phyloP scores from a whole-genome alignment of 2,888 invertebrate genomes.

The Nebria brevicollis region DNA sequence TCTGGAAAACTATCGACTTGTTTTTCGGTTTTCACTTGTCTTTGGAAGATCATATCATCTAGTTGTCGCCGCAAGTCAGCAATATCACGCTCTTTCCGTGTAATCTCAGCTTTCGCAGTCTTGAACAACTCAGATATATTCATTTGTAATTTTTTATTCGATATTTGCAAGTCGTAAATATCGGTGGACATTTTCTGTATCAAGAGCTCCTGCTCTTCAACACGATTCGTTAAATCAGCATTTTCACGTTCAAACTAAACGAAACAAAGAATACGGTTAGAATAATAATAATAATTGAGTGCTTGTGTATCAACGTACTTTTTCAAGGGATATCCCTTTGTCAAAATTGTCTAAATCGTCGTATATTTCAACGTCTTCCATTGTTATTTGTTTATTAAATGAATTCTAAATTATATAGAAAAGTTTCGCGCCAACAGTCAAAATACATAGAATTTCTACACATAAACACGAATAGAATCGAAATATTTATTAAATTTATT shows the following conservation, averaged over 20 bases:
- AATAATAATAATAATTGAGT: conserved; percentile 22
- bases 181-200: conserved; percentile 53
- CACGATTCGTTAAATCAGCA: conserved; percentile 51
- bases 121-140: conserved; percentile 64
- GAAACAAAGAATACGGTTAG: conserved; percentile 49
- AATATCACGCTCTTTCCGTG: conserved; percentile 64
- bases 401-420: background rate
- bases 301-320: conserved; percentile 51
- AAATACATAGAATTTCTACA: background rate
- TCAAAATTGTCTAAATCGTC: conserved; percentile 59
- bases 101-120: conserved; percentile 64
- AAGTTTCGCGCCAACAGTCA: conserved; percentile 4
- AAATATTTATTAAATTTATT: background rate
- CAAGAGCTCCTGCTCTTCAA: conserved; percentile 55
- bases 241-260: conserved; percentile 57
- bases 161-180: conserved; percentile 54
- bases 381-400: conserved; percentile 28
- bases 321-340: conserved; percentile 52
- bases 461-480: background rate
- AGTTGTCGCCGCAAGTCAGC: conserved; percentile 60
- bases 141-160: conserved; percentile 58
- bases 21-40: conserved; percentile 45
- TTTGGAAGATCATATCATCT: conserved; percentile 58
- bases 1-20: conserved; percentile 28
- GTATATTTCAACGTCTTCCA: conserved; percentile 60